Percentiles rank a stretch among this genome's conserved stretches.
Conservation (phyloP, 1,140 invertebrate species). For the Drosophila asahinai region DNA sequence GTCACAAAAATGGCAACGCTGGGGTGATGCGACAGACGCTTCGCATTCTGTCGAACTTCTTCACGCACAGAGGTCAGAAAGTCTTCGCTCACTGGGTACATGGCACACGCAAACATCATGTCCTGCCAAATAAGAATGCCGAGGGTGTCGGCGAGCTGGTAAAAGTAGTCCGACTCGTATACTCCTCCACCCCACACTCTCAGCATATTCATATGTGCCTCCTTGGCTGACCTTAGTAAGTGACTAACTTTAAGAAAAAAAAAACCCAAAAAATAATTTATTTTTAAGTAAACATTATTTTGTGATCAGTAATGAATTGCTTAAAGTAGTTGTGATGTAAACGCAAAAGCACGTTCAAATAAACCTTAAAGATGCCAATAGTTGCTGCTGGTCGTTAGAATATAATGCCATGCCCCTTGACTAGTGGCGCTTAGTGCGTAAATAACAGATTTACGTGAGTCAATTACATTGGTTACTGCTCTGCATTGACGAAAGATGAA, state of each 20-base stretch:
- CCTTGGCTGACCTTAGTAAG: constrained; percentile 90
- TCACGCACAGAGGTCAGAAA: constrained; percentile 91
- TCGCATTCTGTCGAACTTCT: constrained; percentile 94
- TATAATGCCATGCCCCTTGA: too few species aligned
- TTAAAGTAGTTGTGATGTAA: too few species aligned
- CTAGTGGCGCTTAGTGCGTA: too few species aligned
- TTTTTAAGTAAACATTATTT: not conserved
- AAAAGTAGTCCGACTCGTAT: constrained; percentile 97
- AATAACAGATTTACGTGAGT: too few species aligned
- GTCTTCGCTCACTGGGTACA: constrained; percentile 93
- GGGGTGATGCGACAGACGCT: constrained; percentile 94
- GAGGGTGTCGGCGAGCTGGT: constrained; percentile 92
- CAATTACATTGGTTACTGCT: too few species aligned
- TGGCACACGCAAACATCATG: constrained; percentile 98
- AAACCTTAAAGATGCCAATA: too few species aligned
- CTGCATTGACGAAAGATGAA: too few species aligned
- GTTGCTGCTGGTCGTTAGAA: too few species aligned
- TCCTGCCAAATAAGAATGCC: constrained; percentile 97
- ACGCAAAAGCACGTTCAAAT: too few species aligned
- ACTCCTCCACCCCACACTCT: constrained; percentile 99
- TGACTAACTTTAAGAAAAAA: constrained; percentile 81
- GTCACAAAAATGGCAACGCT: constrained; percentile 96
- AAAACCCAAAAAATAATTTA: not conserved
- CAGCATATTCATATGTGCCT: constrained; percentile 96
- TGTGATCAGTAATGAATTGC: not conserved